Base-by-base conservation (phyloP, 2,113 vertebrate genomes). In the Clarias gariepinus region DNA sequence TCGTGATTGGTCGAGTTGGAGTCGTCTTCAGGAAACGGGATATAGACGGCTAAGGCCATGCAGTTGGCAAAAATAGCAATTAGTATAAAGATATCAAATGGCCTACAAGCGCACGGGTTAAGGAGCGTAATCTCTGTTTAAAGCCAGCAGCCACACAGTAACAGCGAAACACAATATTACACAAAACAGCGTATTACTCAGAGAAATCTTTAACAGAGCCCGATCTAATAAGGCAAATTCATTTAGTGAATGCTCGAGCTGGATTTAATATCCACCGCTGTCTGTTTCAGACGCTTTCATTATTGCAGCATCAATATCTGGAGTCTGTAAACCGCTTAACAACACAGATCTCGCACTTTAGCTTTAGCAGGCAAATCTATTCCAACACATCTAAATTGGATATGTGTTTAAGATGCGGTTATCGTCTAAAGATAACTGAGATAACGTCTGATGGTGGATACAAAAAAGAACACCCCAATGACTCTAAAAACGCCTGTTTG, bases 61-160 rank as follows among this genome's bases (percentile, higher is more conserved):
- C 98, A 99, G 96, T 99, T 99, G 97, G 98, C 98, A 98, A 99
- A 99, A 97, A 99, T 99, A 95, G 98, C 96, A 94, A 99, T 94
- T 95, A 99, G 95, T 98, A 99, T 99, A 99, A 99, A 99, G 95
- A 98, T 97, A 97, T 99, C 98, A 97, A 99, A 99, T 95, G 98
- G 98, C 97, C 98, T 99, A 96, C 90, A 92, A 89, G 8, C 12
- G 92, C 33, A 83, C 86, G 4, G 77, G 95, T 98, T 96, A 98
- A 98, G 97, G 97, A 94, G 93, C 89, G 9, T 79, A 79, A 57
- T 21, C 30, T 41, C 8, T 61, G 41, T 83, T 61, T 47, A 47
- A 36, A 78, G n/a, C 18, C 7, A 58, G 41, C 76, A 30, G 23
- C 28, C 58, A 71, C 52, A 73, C 68, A 3, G 58, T 33, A 73